Base-by-base conservation (phyloP, 2,888 invertebrate genomes). In the Hydraecia micacea region DNA sequence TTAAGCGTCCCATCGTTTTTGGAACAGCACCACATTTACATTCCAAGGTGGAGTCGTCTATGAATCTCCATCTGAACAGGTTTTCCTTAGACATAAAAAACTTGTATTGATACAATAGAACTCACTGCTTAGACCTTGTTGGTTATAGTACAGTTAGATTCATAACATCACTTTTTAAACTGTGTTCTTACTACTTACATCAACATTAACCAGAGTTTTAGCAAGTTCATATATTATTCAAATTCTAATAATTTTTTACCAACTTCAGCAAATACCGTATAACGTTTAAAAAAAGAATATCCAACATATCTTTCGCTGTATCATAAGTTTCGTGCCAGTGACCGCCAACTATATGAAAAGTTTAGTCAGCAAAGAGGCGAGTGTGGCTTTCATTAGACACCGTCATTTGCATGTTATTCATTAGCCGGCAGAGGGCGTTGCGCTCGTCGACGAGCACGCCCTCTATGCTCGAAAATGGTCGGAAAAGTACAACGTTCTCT, bases 381-480 rank as follows among this genome's bases (percentile, higher is more conserved):
- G 90, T 90, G 92, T 91, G 94, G 94, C 93, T 95, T 95, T 95
- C 94, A 95, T 95, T 95, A 95, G 93, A 92, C 92, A 88, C 87
- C 90, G 91, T 89, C 92, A 95, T 96, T 96, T 95, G 95, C 95
- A 95, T 95, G 94, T 93, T 95, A 95, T 95, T 95, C 95, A 95
- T 96, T 95, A 95, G 93, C 86, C 85, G 85, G 81, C 84, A 77
- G 87, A 87, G 91, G 93, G 92, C 91, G 92, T 87, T 75, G 80
- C 87, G 81, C 82, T 81, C 79, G 70, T 75, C 83, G 79, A 49
- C 83, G 75, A 65, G 46, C 71, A 84, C 86, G 83, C 87, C 83
- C 86, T 80, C 80, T 83, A 75, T 80, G 80, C 87, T 84, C 83
- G 78, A 73, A 81, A 86, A 78, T 83, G 77, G 81, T 76, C 58